Conservation (phyloP, 2,797 vertebrate genomes). For the Lerista edwardsae region DNA sequence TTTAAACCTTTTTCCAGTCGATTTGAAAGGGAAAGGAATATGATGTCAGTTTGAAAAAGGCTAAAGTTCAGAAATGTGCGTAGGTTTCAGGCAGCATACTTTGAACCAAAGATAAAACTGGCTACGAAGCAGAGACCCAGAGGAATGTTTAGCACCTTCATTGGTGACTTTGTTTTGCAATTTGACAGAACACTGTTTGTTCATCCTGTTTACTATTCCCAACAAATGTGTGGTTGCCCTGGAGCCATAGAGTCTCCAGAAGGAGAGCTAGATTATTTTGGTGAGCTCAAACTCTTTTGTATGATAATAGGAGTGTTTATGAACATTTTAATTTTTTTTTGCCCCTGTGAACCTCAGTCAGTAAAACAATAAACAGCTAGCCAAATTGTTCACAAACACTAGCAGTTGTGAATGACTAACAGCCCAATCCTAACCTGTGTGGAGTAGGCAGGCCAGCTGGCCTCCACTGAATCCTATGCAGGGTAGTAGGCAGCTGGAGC, state of each 20-base stretch:
- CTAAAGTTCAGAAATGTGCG: background rate
- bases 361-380: background rate
- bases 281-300: background rate
- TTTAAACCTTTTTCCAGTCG: background rate
- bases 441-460: too few relatives aligned
- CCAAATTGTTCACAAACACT: background rate
- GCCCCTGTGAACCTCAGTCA: background rate
- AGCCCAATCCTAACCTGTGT: too few relatives aligned
- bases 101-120: background rate
- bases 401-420: background rate
- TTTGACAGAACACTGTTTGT: constrained; percentile 10
- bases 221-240: background rate
- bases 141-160: constrained; percentile 22
- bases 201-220: constrained; percentile 12
- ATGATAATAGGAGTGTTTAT: background rate
- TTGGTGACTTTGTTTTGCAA: background rate
- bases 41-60: background rate
- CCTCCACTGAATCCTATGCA: too few relatives aligned
- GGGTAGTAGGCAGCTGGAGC: too few relatives aligned
- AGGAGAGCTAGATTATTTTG: background rate
- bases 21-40: constrained; percentile 8
- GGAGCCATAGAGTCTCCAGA: background rate
- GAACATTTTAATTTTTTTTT: background rate
- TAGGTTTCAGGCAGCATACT: background rate
- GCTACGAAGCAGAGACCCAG: background rate